Evolutionary conservation across 1,140 invertebrate genomes (phyloP), one percentile per base, ranked within the genome.

Genomic region (Yoshiicerus persimilis): DNA sequence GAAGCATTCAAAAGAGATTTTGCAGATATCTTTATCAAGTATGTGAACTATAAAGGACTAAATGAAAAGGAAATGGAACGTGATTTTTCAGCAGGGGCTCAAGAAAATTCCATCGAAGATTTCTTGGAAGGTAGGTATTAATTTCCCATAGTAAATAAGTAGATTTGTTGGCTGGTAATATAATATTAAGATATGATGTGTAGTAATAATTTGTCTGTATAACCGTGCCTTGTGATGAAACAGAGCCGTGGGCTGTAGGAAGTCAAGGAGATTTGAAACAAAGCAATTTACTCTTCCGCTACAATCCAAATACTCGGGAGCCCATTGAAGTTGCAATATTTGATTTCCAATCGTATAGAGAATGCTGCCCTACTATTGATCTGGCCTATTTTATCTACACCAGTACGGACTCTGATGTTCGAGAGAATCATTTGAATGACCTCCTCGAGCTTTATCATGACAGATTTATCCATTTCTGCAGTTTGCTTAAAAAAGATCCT

Each of bases 251-350:
- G 75, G 32, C 34, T 6, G 75, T 80, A n/a, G 75, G 75, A 80
- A 80, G 75, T 80, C 95, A 96, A 87, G 95, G 96, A 1, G 96
- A 96, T 92, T 94, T 94, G 41, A 96, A 95, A 95, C 94, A 94
- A 0, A 95, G 95, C 39, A 96, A 96, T 91, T 96, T 96, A 90
- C 91, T 96, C 3, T 93, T 94, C 11, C 93, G 93, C 87, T 93
- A 94, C 87, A 89, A 92, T 5, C 89, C 93, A 9, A 90, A 91
- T 13, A 90, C 25, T 2, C 30, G 30, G 10, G 56, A 38, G n/a
- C 75, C 62, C 0, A 47, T 39, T 10, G 39, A 80, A 30, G 66
- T 88, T 13, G 86, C 47, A 16, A n/a, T 90, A 4, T 9, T 89
- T 1, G 89, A 90, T 70, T 86, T 90, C 64, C 89, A 90, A 64